phyloP scores from a whole-genome alignment of 2,113 vertebrate species.

The Rhabdornis inornatus region DNA sequence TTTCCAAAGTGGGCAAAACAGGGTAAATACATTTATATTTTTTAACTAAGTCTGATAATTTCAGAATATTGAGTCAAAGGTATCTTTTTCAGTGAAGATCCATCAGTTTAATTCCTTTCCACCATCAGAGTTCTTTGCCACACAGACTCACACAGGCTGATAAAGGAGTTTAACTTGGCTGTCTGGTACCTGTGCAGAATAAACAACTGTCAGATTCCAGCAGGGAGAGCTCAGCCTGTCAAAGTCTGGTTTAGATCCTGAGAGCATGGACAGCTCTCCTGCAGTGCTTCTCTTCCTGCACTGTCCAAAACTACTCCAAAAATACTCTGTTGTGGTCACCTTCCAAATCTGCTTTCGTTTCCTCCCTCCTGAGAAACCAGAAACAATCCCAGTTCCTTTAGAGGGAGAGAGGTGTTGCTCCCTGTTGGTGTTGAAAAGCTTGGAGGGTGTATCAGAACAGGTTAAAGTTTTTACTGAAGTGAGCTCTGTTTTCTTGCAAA shows the following conservation, averaged over 20 bases:
- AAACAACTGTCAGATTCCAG: background rate
- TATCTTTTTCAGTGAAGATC: background rate
- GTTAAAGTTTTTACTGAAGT: background rate
- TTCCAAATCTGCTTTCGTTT: background rate
- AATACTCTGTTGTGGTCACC: background rate
- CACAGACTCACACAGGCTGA: background rate
- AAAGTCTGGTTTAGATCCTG: background rate
- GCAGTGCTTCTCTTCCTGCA: background rate
- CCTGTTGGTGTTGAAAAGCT: background rate
- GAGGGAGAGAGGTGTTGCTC: background rate
- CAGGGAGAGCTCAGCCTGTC: background rate
- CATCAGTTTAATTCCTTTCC: background rate
- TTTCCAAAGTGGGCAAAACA: slow-evolving; percentile 12
- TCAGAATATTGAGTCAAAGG: background rate
- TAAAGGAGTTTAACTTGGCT: background rate
- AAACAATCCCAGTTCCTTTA: background rate
- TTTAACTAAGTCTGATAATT: background rate
- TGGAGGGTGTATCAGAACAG: background rate
- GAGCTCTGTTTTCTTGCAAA: background rate
- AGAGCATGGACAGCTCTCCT: background rate
- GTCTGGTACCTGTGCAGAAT: background rate
- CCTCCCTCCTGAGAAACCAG: background rate
- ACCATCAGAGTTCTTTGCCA: background rate
- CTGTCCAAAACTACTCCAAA: background rate
- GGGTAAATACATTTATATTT: background rate